These are phyloP conservation scores for Ciconia nigra DNA, from an alignment of 2,797 vertebrate species.

Conservation along the genomic window DNA sequence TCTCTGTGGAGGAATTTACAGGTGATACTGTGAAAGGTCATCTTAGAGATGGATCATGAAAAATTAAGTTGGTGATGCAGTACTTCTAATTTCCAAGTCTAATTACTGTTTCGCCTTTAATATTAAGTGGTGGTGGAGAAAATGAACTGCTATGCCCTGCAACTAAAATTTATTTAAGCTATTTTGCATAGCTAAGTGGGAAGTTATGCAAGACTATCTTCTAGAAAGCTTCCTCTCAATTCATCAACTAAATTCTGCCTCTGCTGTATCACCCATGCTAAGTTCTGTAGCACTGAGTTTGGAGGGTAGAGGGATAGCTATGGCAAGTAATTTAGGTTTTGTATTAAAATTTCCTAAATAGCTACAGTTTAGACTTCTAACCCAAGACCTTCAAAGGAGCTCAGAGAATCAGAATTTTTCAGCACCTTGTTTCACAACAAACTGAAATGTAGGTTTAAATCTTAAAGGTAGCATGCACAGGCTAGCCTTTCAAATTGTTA, in stretches of 20 bases:
- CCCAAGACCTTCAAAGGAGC: not conserved
- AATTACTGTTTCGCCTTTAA: not conserved
- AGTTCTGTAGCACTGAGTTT: not conserved
- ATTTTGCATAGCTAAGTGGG: not conserved
- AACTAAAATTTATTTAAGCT: not conserved
- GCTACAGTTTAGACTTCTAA: not conserved
- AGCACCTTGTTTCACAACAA: not conserved
- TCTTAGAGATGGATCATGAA: not conserved
- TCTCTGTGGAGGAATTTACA: not conserved
- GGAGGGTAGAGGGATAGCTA: not conserved
- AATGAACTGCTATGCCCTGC: not conserved
- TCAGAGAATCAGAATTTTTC: not conserved
- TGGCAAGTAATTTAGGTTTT: not conserved
- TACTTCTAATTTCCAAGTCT: not conserved
- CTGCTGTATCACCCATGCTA: not conserved
- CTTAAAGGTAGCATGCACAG: not conserved
- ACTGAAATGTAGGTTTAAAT: not conserved
- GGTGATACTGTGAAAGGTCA: not conserved
- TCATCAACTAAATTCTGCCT: not conserved
- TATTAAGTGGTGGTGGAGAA: not conserved
- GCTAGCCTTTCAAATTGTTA: not conserved
- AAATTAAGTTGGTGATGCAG: not conserved
- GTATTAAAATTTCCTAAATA: not conserved
- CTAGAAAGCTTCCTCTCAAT: not conserved
- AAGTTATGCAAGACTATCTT: not conserved